Evolutionary conservation across 2,113 vertebrate genomes (phyloP).

Genomic region (Lamprologus lemairii): DNA sequence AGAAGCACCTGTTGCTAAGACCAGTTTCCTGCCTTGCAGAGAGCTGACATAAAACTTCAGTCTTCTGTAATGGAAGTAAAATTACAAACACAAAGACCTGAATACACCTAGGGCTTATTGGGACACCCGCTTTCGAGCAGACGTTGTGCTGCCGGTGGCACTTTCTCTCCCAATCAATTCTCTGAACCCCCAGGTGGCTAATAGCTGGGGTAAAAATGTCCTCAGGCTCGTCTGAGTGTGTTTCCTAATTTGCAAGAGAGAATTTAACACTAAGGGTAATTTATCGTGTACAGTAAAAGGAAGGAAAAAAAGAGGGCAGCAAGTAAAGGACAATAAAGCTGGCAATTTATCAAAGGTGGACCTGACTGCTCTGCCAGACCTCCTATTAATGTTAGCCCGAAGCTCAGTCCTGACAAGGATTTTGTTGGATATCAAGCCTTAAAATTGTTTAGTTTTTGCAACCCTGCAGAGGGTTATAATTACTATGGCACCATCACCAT

Average conservation of each 20-base stretch:
- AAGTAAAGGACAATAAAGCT: slow-evolving; percentile 34
- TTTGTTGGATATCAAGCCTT: slow-evolving; percentile 25
- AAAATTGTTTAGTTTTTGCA: slow-evolving; percentile 29
- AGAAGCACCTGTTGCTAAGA: slow-evolving; percentile 16
- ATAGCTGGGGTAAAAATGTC: slow-evolving; percentile 13
- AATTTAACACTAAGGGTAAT: slow-evolving; percentile 15
- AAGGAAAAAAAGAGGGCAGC: slow-evolving; percentile 5
- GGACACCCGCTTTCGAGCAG: neutral
- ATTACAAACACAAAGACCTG: neutral
- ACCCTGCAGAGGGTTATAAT: slow-evolving; percentile 52
- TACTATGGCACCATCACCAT: slow-evolving; percentile 40
- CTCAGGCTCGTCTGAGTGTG: neutral
- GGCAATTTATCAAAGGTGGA: slow-evolving; percentile 45
- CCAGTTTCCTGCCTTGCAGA: neutral
- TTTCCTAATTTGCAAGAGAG: slow-evolving; percentile 33
- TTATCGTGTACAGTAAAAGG: slow-evolving; percentile 37
- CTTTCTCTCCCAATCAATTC: slow-evolving; percentile 20
- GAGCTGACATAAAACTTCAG: neutral
- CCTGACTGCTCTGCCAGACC: slow-evolving; percentile 30
- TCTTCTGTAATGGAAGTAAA: neutral
- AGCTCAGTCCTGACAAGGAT: slow-evolving; percentile 21
- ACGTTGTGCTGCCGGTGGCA: neutral
- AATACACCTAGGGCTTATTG: neutral
- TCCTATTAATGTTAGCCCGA: slow-evolving; percentile 34
- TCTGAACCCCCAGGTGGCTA: slow-evolving; percentile 14